A percentile compares a stretch with the other conserved stretches of the same genome.
These are phyloP conservation scores for Chrysopa pallens DNA, from an alignment of 1,140 invertebrate species.

Conservation along the genomic window DNA sequence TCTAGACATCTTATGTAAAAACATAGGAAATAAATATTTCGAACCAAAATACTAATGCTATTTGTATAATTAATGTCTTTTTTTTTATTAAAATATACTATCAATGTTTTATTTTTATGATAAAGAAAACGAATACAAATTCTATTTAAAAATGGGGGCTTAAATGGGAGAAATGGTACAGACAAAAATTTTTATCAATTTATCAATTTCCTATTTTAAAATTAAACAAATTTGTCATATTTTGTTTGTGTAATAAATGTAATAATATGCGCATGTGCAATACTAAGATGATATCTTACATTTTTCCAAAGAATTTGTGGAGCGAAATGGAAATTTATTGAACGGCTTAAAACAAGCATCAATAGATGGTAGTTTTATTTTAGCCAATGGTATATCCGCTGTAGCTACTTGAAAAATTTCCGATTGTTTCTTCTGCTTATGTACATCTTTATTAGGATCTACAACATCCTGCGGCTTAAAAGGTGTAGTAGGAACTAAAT, in stretches of 20 bases:
- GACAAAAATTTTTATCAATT: no score
- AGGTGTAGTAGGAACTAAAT: slow-evolving; percentile 3
- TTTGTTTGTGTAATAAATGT: neutral
- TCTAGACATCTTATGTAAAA: no score
- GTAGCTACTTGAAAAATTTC: slow-evolving; percentile 8
- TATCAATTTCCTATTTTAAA: neutral
- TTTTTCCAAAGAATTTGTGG: slow-evolving; percentile 19
- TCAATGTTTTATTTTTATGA: no score
- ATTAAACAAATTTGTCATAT: neutral
- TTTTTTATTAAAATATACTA: no score
- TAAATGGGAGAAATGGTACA: no score
- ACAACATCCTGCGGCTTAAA: neutral
- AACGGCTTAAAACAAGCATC: slow-evolving; percentile 7
- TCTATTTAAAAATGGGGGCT: no score
- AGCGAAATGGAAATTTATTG: slow-evolving; percentile 15
- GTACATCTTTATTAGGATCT: slow-evolving; percentile 4
- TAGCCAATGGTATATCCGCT: slow-evolving; percentile 1
- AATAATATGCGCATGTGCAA: neutral
- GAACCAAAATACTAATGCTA: no score
- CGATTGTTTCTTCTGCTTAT: slow-evolving; percentile 11
- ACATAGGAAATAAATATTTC: no score
- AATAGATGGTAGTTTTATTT: slow-evolving; percentile 3
- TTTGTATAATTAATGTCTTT: no score
- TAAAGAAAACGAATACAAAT: no score
- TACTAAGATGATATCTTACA: slow-evolving; percentile 10